Base-by-base conservation (phyloP, 2,113 vertebrate genomes). In the Psephotus haematonotus region DNA sequence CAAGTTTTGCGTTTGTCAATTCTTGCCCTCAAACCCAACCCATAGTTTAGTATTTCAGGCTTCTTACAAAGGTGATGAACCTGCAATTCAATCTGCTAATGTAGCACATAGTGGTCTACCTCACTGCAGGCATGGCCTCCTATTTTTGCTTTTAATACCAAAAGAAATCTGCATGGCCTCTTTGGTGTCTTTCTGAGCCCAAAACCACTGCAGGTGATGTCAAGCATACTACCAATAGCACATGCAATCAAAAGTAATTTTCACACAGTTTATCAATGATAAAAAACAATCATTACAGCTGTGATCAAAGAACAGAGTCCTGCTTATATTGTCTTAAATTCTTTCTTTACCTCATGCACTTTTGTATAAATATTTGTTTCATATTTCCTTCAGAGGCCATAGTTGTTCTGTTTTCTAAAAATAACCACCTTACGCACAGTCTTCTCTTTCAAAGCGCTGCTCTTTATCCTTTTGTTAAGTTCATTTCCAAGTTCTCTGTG, bases 161-260 rank as follows among this genome's bases (percentile, higher is more conserved):
- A 67, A 91, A 88, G 63, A 85, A 84, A 89, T 87, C 62, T 80
- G 62, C 52, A 50, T 44, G 59, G 71, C 47, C 28, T 83, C 76
- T 88, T 81, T 65, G 76, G 68, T 90, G 39, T 92, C 68, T 49
- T 79, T 88, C 20, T 47, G 63, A 93, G 72, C 39, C 64, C n/a
- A 2, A 35, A 63, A 91, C 37, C 27, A 87, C 46, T 84, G 55
- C 20, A 82, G 37, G 41, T 60, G 69, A 90, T 89, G 1, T 55
- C 43, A 90, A 65, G 71, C 0, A 0, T 47, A 57, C 49, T 78
- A 75, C 60, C 23, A 75, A 69, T 11, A 92, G 46, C 49, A 89
- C 69, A 89, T 87, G 82, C 76, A 86, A 82, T 81, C 80, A 70
- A 95, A 96, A 88, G 39, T 72, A 44, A 74, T 86, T 86, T 70